phyloP scores from a whole-genome alignment of 37 sponge, comb jelly and placozoan genomes.

The Crambe crambe region DNA sequence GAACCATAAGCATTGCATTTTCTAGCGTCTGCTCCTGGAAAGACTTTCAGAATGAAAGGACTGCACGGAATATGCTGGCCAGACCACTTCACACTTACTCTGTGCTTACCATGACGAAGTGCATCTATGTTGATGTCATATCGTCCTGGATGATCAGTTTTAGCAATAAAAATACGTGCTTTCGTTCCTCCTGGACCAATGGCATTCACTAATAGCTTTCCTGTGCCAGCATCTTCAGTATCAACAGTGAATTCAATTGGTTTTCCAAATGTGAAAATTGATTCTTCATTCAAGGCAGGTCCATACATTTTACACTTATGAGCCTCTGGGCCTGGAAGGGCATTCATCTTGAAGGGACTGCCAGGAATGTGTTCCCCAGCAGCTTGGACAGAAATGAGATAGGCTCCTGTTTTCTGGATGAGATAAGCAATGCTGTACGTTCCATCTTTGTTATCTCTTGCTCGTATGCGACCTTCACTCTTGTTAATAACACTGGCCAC shows the following conservation, averaged over 20 bases:
- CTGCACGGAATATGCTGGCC: conserved; percentile 66
- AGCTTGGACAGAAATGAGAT: conserved; percentile 51
- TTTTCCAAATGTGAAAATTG: conserved; percentile 72
- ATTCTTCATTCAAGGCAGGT: conserved; percentile 40
- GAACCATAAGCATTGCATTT: conserved; percentile 75
- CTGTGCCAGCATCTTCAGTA: conserved; percentile 71
- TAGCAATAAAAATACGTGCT: conserved; percentile 64
- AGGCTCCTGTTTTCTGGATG: conserved; percentile 53
- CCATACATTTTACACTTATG: conserved; percentile 56
- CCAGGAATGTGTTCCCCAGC: conserved; percentile 70
- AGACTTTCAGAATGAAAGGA: conserved; percentile 68
- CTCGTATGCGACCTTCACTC: conserved; percentile 49
- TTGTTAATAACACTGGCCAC: conserved; percentile 49
- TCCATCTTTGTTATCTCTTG: conserved; percentile 75
- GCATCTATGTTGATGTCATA: conserved; percentile 64
- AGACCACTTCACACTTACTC: conserved; percentile 68
- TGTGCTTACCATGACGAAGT: conserved; percentile 66
- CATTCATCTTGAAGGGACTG: conserved; percentile 75
- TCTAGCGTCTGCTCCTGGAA: conserved; percentile 77
- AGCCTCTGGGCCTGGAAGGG: conserved; percentile 55
- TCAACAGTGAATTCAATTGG: conserved; percentile 84
- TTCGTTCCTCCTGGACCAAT: conserved; percentile 63
- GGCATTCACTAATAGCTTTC: conserved; percentile 64
- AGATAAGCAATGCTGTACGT: conserved; percentile 80
- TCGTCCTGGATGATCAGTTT: conserved; percentile 36